A percentile compares a stretch with the other conserved stretches of the same genome.
Conservation (phyloP, 2,888 invertebrate genomes). For the Bombyx huttoni region DNA sequence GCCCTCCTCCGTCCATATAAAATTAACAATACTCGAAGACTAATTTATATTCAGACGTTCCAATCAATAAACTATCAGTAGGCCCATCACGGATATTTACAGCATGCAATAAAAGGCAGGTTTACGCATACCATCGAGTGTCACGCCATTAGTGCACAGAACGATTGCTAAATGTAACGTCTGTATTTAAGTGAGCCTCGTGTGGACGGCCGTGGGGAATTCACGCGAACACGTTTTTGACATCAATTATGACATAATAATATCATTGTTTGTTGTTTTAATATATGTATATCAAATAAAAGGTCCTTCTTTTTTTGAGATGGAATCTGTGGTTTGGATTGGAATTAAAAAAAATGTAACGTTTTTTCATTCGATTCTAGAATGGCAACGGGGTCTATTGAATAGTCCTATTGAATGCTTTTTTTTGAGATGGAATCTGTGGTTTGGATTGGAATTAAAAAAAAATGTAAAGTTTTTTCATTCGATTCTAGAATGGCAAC, state of each 20-base stretch:
- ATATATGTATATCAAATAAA: too few species aligned
- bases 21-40: not conserved
- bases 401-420: conserved; percentile 18
- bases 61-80: not conserved
- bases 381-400: not conserved
- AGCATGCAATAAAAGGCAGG: not conserved
- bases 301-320: not conserved
- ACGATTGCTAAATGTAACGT: not conserved
- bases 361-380: conserved; percentile 4
- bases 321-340: not conserved
- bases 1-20: not conserved
- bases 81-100: not conserved
- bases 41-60: not conserved
- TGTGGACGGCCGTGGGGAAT: too few species aligned
- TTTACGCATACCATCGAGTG: not conserved
- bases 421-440: not conserved
- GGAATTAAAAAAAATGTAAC: not conserved
- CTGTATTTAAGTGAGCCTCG: too few species aligned
- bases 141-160: not conserved
- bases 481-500: not conserved
- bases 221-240: too few species aligned
- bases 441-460: not conserved
- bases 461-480: conserved; percentile 5
- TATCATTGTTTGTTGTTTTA: too few species aligned
- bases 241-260: too few species aligned